These are phyloP conservation scores for Pogoniulus pusillus DNA, from an alignment of 2,797 vertebrate genomes.

Conservation along the genomic window DNA sequence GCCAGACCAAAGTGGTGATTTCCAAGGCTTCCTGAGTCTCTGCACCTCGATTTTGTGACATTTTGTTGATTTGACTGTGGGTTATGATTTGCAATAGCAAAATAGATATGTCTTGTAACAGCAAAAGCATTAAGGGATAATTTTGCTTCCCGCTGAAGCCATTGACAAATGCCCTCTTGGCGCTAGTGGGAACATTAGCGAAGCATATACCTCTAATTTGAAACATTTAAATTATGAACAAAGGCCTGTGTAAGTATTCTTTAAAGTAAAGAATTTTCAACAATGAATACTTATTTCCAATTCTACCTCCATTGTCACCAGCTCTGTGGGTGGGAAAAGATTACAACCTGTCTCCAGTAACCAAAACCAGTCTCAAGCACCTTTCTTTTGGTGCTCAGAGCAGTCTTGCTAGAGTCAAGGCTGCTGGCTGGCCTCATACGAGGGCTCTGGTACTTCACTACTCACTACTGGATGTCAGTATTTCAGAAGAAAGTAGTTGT, in stretches of 20 bases:
- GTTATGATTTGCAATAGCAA: conserved; percentile 26
- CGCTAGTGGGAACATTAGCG: not conserved
- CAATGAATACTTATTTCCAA: not conserved
- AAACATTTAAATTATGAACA: conserved; percentile 37
- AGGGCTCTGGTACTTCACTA: not conserved
- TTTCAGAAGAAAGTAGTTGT: fast-evolving
- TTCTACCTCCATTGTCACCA: not conserved
- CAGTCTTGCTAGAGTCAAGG: not conserved
- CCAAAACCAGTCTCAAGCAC: not conserved
- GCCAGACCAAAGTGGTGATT: conserved; percentile 24
- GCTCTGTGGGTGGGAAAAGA: not conserved
- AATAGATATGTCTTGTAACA: not conserved
- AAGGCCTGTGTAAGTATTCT: conserved; percentile 21
- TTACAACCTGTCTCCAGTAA: not conserved
- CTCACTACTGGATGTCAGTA: not conserved
- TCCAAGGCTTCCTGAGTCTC: conserved; percentile 33
- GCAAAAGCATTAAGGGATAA: not conserved
- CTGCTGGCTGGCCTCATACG: not conserved
- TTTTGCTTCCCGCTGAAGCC: not conserved
- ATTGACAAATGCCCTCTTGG: conserved; percentile 3
- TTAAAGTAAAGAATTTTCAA: conserved; percentile 25
- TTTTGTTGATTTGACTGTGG: conserved; percentile 41
- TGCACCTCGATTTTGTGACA: not conserved
- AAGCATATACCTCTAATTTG: not conserved
- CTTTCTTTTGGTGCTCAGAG: not conserved